Conservation (phyloP, 2,113 vertebrate genomes). For the Platichthys flesus region DNA sequence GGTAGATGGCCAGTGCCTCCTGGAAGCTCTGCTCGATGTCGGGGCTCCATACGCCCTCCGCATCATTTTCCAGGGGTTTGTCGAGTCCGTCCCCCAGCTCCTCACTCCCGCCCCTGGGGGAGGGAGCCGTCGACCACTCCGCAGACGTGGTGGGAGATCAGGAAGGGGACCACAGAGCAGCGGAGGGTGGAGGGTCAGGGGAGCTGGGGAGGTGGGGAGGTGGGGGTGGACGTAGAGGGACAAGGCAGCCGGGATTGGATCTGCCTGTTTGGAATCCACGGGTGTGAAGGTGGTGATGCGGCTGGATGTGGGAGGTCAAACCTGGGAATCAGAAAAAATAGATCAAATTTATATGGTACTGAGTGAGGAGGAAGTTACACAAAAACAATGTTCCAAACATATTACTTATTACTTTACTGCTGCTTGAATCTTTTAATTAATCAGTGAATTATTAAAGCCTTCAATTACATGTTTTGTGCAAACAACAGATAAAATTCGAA, state of each 20-base stretch:
- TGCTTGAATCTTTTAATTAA: background rate
- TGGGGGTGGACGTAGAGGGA: slow-evolving; percentile 6
- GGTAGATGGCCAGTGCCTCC: slow-evolving; percentile 90
- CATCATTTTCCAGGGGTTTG: slow-evolving; percentile 97
- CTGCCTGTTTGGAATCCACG: slow-evolving; percentile 39
- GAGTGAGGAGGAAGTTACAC: background rate
- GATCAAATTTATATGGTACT: background rate
- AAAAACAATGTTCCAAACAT: background rate
- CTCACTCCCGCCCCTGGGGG: slow-evolving; percentile 91
- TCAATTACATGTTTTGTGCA: too few relatives aligned
- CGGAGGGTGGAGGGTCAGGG: slow-evolving; percentile 15
- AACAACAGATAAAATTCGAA: too few relatives aligned
- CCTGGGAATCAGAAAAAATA: slow-evolving; percentile 21
- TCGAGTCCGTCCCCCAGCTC: slow-evolving; percentile 90
- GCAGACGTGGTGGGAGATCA: slow-evolving; percentile 83
- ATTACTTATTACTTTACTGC: too few relatives aligned
- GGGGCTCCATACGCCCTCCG: slow-evolving; percentile 97
- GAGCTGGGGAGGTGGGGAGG: background rate
- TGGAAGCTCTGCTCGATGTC: slow-evolving; percentile 99
- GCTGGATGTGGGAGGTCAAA: slow-evolving; percentile 30
- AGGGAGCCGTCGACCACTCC: slow-evolving; percentile 90
- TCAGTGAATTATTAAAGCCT: background rate
- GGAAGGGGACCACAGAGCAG: slow-evolving; percentile 46
- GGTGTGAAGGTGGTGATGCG: slow-evolving; percentile 22
- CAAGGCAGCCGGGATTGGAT: background rate